Percentiles rank a stretch among this genome's conserved stretches.
Conservation (phyloP, 2,113 vertebrate species). For the Ptychochromis oligacanthus region DNA sequence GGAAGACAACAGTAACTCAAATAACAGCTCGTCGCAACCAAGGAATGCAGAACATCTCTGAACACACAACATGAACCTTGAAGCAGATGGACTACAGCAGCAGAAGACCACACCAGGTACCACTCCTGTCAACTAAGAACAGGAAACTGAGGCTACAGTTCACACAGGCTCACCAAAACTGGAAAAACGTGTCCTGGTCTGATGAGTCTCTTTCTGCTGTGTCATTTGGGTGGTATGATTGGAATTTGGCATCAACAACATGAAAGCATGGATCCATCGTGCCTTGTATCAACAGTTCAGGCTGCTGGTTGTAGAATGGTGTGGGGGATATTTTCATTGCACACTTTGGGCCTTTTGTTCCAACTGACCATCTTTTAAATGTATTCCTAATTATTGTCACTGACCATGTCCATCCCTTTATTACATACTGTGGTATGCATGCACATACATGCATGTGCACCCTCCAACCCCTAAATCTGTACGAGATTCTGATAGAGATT, state of each 20-base stretch:
- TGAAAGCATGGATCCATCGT: neutral
- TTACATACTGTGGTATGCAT: neutral
- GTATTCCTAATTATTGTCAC: neutral
- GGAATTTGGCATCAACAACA: neutral
- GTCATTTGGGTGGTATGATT: neutral
- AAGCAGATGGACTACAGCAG: too few species aligned
- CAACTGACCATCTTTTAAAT: neutral
- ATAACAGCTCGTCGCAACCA: too few species aligned
- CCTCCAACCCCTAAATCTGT: neutral
- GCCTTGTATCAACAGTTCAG: neutral
- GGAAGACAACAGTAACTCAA: too few species aligned
- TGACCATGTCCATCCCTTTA: neutral
- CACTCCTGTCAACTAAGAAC: too few species aligned
- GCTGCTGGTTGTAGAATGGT: neutral
- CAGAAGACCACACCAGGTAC: too few species aligned
- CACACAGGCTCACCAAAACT: too few species aligned
- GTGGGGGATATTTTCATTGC: neutral
- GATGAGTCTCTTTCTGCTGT: accelerated
- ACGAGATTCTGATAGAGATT: neutral
- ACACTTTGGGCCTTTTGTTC: neutral
- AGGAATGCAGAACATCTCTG: too few species aligned
- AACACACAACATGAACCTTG: too few species aligned
- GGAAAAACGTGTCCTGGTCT: neutral
- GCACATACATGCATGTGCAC: neutral
- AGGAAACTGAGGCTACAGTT: too few species aligned